Percentiles rank a stretch among this genome's conserved stretches.
These are phyloP conservation scores for Drosophila athabasca DNA, from an alignment of 1,140 invertebrate species.

Conservation along the genomic window DNA sequence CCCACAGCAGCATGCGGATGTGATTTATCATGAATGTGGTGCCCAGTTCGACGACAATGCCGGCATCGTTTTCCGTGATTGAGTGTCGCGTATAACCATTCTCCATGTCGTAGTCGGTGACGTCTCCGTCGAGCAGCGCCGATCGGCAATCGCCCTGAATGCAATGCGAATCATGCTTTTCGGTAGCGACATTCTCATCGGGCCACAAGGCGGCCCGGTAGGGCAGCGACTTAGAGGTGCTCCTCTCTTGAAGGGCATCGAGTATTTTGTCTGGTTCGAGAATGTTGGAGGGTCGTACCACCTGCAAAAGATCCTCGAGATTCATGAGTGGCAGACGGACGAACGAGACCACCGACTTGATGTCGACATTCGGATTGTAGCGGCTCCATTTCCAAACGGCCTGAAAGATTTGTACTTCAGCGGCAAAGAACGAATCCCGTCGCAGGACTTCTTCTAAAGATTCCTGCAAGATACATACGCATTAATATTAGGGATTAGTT, in stretches of 20 bases:
- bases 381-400: conserved; percentile 94
- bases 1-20: conserved; percentile 96
- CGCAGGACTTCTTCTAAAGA: conserved; percentile 93
- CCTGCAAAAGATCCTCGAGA: conserved; percentile 92
- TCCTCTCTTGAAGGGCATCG: conserved; percentile 95
- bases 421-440: conserved; percentile 97
- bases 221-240: conserved; percentile 89
- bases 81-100: conserved; percentile 94
- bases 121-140: conserved; percentile 94
- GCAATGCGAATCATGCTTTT: conserved; percentile 91
- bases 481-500: background rate
- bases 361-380: conserved; percentile 88
- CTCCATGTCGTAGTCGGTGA: conserved; percentile 84
- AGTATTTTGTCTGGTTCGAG: conserved; percentile 95
- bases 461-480: conserved; percentile 84
- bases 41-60: conserved; percentile 95
- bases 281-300: conserved; percentile 93
- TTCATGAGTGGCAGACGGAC: conserved; percentile 94
- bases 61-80: conserved; percentile 91
- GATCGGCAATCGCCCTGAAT: conserved; percentile 94
- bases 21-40: conserved; percentile 96
- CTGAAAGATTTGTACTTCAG: conserved; percentile 97
- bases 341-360: conserved; percentile 85
- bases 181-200: conserved; percentile 95
- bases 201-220: conserved; percentile 92